Base-by-base conservation (phyloP, 1,140 invertebrate genomes). In the Hypothenemus hampei region DNA sequence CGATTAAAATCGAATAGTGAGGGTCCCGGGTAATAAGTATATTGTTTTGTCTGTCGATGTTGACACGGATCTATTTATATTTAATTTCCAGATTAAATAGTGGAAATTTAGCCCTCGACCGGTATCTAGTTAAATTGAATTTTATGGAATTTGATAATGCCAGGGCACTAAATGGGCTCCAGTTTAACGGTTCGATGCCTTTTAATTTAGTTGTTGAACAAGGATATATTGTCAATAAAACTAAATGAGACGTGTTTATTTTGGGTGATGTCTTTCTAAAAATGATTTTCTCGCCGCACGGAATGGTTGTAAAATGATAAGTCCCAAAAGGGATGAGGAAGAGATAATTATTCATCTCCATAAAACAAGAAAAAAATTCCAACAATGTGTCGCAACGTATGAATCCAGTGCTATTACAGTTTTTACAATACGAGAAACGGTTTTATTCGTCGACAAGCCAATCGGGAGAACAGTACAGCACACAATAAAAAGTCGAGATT, bases 371-470 rank as follows among this genome's bases (percentile, higher is more conserved):
- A 31, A 31, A 13, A 13, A 31, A 31, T 31, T 31, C 26, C 26
- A 31, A 39, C 36, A 39, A 39, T 39, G 36, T 39, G 18, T 31
- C 36, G 36, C n/a, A 18, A 15, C 18, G 36, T 19, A 39, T 16
- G 19, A 39, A 39, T 39, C 36, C 36, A 39, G 36, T 39, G 10
- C 36, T 39, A 39, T 39, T 39, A 39, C 13, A 18, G 36, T 39
- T 39, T 39, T 39, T 39, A n/a, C 36, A 39, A 15, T 39, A 13
- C 13, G 36, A 18, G 36, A 39, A 39, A 39, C 36, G 10, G 36
- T 39, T 31, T 31, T 31, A 31, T 31, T 31, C 26, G 13, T 31
- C 26, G 26, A 31, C 8, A 31, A 31, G 26, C 8, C 26, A 31
- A 8, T 13, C n/a, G n/a, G n/a, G n/a, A n/a, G n/a, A n/a, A n/a